A percentile compares a stretch with the other conserved stretches of the same genome.
phyloP scores from a whole-genome alignment of 2,888 invertebrate genomes.

The Sarcophaga variegata region DNA sequence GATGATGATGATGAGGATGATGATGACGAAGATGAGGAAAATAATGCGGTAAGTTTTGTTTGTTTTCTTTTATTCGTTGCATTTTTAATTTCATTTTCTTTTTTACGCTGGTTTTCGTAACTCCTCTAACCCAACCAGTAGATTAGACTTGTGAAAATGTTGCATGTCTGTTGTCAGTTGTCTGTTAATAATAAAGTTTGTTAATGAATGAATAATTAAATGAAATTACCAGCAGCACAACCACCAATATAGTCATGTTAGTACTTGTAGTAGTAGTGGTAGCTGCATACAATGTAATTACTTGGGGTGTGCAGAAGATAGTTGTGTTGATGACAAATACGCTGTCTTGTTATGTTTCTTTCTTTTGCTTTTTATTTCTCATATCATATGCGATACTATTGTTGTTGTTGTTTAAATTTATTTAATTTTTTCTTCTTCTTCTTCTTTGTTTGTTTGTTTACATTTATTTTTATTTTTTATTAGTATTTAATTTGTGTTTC shows the following conservation, averaged over 20 bases:
- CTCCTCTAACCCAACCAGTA: neutral
- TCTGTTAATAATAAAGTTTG: conserved; percentile 38
- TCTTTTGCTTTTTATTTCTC: neutral
- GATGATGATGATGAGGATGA: conserved; percentile 45
- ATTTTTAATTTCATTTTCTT: neutral
- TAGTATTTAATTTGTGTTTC: neutral
- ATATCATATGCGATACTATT: too few species aligned
- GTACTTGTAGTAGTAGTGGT: neutral
- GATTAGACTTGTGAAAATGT: neutral
- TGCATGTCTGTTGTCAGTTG: conserved; percentile 24
- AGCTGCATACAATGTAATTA: too few species aligned
- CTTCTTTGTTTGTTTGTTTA: neutral
- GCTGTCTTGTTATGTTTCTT: neutral
- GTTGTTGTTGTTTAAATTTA: too few species aligned
- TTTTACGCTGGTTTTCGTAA: too few species aligned
- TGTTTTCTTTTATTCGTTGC: conserved; percentile 8
- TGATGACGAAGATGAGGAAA: conserved; percentile 64
- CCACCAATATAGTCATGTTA: neutral
- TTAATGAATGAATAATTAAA: conserved; percentile 23
- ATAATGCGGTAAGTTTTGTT: conserved; percentile 64
- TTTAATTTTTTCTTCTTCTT: too few species aligned
- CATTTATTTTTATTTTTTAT: neutral
- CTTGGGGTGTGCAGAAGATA: neutral
- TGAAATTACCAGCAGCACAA: neutral
- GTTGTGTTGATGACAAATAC: neutral